These are phyloP conservation scores for Hydropsyche tenuis DNA, from an alignment of 1,140 invertebrate species.

Conservation along the genomic window DNA sequence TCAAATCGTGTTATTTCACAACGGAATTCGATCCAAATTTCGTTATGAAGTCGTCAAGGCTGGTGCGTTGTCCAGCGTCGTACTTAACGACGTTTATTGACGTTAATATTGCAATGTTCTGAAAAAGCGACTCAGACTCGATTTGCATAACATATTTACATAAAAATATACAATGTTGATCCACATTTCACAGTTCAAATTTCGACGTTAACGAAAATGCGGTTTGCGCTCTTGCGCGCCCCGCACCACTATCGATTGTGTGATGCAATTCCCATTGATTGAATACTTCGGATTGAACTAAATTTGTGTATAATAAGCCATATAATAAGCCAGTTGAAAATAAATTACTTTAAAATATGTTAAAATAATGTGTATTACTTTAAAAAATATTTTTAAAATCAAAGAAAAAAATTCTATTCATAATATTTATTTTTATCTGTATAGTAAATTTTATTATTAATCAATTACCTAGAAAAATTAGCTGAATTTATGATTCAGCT, in stretches of 20 bases:
- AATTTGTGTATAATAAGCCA: background rate
- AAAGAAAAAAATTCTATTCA: background rate
- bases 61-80: background rate
- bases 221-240: background rate
- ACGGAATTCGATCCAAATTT: slow-evolving; percentile 17
- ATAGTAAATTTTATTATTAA: background rate
- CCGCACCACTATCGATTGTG: background rate
- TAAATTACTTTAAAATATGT: background rate
- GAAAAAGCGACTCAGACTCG: slow-evolving; percentile 14
- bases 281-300: background rate
- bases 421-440: background rate
- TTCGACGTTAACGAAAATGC: slow-evolving; percentile 2
- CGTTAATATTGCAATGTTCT: slow-evolving; percentile 24
- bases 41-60: slow-evolving; percentile 19
- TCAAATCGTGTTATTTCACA: slow-evolving; percentile 4
- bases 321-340: too few species aligned
- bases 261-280: slow-evolving; percentile 6
- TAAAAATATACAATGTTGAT: slow-evolving; percentile 25
- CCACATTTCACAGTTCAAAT: slow-evolving; percentile 14
- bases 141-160: slow-evolving; percentile 26
- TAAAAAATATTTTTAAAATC: background rate
- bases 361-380: background rate
- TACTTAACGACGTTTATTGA: slow-evolving; percentile 12
- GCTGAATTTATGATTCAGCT: too few species aligned
- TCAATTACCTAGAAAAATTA: too few species aligned